phyloP scores from a whole-genome alignment of 2,113 vertebrate species.

The Protomyctophum bolini region DNA sequence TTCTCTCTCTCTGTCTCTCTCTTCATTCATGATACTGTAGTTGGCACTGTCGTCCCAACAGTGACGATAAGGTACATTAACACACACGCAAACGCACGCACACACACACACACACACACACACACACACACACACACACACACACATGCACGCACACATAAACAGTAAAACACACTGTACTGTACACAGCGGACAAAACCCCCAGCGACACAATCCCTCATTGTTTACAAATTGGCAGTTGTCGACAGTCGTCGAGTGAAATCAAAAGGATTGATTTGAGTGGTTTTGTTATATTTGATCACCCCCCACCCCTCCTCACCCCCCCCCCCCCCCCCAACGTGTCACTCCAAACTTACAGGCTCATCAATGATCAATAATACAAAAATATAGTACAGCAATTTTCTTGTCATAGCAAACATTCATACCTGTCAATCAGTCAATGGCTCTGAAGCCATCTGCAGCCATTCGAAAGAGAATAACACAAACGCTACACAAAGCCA shows the following conservation, averaged over 20 bases:
- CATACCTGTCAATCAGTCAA: conserved; percentile 69
- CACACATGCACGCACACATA: not conserved
- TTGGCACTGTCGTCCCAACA: conserved; percentile 5
- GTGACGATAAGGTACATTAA: conserved; percentile 13
- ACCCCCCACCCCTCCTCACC: no score
- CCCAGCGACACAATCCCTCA: not conserved
- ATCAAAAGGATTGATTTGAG: conserved; percentile 14
- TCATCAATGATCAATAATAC: conserved; percentile 46
- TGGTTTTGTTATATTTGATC: conserved; percentile 21
- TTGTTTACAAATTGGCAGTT: conserved; percentile 63
- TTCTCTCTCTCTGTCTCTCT: no score
- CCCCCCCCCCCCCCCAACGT: no score
- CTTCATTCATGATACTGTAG: no score
- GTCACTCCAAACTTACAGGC: conserved; percentile 29
- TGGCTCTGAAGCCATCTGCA: conserved; percentile 49
- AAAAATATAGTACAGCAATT: conserved; percentile 73
- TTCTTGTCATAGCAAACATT: conserved; percentile 73
- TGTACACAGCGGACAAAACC: not conserved
- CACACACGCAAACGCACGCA: not conserved
- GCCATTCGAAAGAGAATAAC: conserved; percentile 38
- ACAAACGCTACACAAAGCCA: conserved; percentile 27
- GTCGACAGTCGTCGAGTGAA: conserved; percentile 19
- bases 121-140: no score
- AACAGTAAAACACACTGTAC: conserved; percentile 5
- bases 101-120: no score